Percentiles rank a stretch among this genome's conserved stretches.
Conservation (phyloP, 2,888 invertebrate species). For the Amphiduros pacificus region DNA sequence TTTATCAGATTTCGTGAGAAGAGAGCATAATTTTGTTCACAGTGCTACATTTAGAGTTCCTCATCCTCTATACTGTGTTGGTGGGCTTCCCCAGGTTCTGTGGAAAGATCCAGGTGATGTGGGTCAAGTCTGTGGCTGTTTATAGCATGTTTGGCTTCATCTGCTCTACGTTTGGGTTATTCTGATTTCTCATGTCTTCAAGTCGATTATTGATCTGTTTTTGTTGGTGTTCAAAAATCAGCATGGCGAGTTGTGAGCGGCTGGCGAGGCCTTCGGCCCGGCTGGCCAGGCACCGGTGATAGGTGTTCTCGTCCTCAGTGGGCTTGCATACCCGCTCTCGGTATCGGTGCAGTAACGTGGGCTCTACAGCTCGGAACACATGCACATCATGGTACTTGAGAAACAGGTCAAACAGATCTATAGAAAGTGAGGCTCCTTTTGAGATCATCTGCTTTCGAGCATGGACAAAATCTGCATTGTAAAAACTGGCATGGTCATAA, state of each 20-base stretch:
- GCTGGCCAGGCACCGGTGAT: constrained; percentile 42
- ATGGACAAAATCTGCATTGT: constrained; percentile 73
- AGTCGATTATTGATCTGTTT: constrained; percentile 28
- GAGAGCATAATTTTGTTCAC: too few species aligned
- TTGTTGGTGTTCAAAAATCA: constrained; percentile 49
- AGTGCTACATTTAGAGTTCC: too few species aligned
- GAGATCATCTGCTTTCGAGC: constrained; percentile 68
- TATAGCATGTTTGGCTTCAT: constrained; percentile 31
- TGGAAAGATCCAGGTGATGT: too few species aligned
- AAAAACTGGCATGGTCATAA: constrained; percentile 77
- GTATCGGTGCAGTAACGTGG: constrained; percentile 69
- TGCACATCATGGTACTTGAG: constrained; percentile 67
- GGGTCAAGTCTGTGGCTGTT: too few species aligned
- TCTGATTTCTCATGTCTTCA: constrained; percentile 27
- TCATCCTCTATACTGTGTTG: too few species aligned
- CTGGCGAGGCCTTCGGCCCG: constrained; percentile 47
- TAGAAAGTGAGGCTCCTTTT: constrained; percentile 28
- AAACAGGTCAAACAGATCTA: constrained; percentile 71
- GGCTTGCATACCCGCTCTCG: constrained; percentile 46
- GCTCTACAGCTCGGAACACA: constrained; percentile 79
- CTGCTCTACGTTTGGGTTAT: constrained; percentile 25
- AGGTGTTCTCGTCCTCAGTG: constrained; percentile 27
- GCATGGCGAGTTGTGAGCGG: constrained; percentile 50
- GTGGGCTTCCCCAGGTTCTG: too few species aligned
- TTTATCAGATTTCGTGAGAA: too few species aligned